Base-by-base conservation (phyloP, 1,140 invertebrate genomes). In the Drosophila bocki region DNA sequence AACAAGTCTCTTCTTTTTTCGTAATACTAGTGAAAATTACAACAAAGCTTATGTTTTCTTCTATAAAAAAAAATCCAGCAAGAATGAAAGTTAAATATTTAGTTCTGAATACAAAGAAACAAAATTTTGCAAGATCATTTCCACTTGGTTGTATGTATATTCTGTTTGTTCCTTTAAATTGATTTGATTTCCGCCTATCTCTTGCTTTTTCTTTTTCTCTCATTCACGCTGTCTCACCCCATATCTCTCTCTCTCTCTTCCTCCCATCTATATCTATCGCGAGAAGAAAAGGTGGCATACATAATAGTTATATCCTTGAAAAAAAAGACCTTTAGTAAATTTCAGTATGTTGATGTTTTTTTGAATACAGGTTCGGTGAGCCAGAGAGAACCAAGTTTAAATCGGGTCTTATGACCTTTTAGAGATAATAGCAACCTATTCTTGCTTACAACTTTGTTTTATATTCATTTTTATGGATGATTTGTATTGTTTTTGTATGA, bases 31-130 rank as follows among this genome's bases (percentile, higher is more conserved):
- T 60, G 41, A 48, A 64, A 77, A 41, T 59, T 77, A 77, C 32
- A 57, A 64, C 50, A 60, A 53, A 45, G 57, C 39, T 74, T 74
- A 51, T 63, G 42, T 63, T 67, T 82, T 85, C 77, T 63, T 80
- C 69, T 75, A 72, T 48, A 75, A 42, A 62, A 51, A 53, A 51
- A 54, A 19, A 44, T 6, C 51, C 32, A 53, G 26, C 50, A 53
- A 42, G 39, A 58, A 72, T 69, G 53, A 84, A 69, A 75, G 48
- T 83, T 26, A 76, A 85, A 68, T 69, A 81, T 78, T 72, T 72
- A 69, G 65, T 69, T 69, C 15, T 44, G 47, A 59, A 71, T 50
- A 59, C 69, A 59, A 72, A 44, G 54, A 72, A 72, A 71, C 54
- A 72, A 72, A 50, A 50, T 72, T 72, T 60, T 72, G 69, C 69